These are phyloP conservation scores for Ambastaia sidthimunki DNA, from an alignment of 2,797 vertebrate species.

Conservation along the genomic window DNA sequence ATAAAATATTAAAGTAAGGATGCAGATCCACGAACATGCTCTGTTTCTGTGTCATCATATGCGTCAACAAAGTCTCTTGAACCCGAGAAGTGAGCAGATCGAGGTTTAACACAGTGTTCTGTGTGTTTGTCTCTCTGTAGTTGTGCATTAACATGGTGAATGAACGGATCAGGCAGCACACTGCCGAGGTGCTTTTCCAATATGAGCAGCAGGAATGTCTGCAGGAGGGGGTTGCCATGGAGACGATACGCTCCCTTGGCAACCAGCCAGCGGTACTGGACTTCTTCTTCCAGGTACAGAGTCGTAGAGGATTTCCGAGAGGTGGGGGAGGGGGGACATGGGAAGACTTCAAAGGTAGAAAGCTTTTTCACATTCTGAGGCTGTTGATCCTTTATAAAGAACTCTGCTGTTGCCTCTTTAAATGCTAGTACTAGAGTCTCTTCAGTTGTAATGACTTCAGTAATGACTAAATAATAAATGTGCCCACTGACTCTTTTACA, in stretches of 20 bases:
- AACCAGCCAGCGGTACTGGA: constrained; percentile 86
- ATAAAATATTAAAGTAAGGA: too few relatives aligned
- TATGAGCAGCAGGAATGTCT: constrained; percentile 92
- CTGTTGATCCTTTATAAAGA: constrained; percentile 23
- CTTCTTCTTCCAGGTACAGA: constrained; percentile 93
- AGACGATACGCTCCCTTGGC: constrained; percentile 82
- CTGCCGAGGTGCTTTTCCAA: constrained; percentile 90
- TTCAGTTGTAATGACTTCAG: too few relatives aligned
- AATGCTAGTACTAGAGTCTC: constrained; percentile 1
- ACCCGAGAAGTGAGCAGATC: too few relatives aligned
- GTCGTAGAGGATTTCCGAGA: constrained; percentile 6
- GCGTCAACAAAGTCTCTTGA: background rate
- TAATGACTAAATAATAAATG: constrained; percentile 31
- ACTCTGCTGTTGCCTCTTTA: constrained; percentile 15
- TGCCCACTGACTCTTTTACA: constrained; percentile 18
- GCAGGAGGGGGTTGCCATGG: constrained; percentile 92
- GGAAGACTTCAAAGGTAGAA: background rate
- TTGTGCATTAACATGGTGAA: constrained; percentile 97
- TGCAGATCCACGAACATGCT: too few relatives aligned
- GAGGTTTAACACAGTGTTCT: constrained; percentile 51
- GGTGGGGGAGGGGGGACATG: background rate
- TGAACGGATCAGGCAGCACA: constrained; percentile 89
- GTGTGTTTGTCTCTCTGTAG: constrained; percentile 70
- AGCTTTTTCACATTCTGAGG: constrained; percentile 11
- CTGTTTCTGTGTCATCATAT: background rate